Conservation (phyloP, 2,888 invertebrate genomes). For the Alviniconcha strummeri region DNA sequence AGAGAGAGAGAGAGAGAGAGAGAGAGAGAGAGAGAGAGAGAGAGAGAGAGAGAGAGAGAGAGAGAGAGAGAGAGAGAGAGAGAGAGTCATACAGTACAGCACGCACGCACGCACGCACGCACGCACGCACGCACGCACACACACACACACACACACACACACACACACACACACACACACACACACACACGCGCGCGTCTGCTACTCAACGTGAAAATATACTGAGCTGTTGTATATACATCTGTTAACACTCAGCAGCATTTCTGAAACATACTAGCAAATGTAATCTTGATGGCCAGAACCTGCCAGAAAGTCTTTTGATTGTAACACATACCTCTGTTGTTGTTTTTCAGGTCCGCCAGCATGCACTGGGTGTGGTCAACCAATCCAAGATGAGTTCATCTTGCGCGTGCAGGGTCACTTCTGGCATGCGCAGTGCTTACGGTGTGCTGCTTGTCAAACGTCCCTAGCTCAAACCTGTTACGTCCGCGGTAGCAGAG, state of each 20-base stretch:
- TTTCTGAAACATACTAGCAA: too few relatives aligned
- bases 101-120: slow-evolving; percentile 8
- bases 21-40: too few relatives aligned
- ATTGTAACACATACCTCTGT: background rate
- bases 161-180: background rate
- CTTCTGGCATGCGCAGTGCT: slow-evolving; percentile 42
- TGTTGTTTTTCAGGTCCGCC: slow-evolving; percentile 41
- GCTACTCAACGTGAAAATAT: background rate
- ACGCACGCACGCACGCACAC: background rate
- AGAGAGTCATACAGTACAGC: background rate
- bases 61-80: too few relatives aligned
- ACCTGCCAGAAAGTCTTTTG: too few relatives aligned
- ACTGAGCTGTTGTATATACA: too few relatives aligned
- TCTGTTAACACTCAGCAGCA: too few relatives aligned
- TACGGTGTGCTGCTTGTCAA: slow-evolving; percentile 40
- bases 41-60: too few relatives aligned
- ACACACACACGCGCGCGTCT: background rate
- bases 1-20: too few relatives aligned
- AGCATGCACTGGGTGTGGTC: slow-evolving; percentile 42
- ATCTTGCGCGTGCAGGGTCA: slow-evolving; percentile 45
- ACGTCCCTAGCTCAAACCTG: slow-evolving; percentile 34
- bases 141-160: background rate
- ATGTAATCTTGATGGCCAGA: too few relatives aligned
- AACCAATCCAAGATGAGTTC: slow-evolving; percentile 45
- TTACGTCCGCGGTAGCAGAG: slow-evolving; percentile 37